Evolutionary conservation across 1,140 invertebrate genomes (phyloP).

Genomic region (Polypedilum pembai): DNA sequence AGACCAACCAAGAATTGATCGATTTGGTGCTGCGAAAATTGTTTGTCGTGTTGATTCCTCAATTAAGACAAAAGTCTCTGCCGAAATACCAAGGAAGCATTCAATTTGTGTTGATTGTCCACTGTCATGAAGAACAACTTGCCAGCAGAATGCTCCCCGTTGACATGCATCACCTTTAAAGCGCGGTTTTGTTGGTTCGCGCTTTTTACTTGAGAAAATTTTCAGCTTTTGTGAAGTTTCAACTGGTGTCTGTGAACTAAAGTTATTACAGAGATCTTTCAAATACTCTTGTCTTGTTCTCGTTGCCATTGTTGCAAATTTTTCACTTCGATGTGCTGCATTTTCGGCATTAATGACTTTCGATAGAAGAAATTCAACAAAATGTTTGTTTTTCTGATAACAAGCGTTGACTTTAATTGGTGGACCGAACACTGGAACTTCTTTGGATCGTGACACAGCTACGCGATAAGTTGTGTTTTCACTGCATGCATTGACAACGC

Average conservation of each 20-base stretch:
- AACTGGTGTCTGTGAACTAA: conserved; percentile 69
- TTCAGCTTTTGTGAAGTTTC: conserved; percentile 86
- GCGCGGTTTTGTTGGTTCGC: conserved; percentile 55
- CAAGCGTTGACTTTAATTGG: conserved; percentile 64
- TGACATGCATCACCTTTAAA: conserved; percentile 60
- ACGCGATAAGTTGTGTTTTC: conserved; percentile 86
- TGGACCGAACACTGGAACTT: conserved; percentile 92
- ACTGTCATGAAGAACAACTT: conserved; percentile 62
- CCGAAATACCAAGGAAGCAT: conserved; percentile 79
- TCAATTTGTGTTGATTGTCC: conserved; percentile 61
- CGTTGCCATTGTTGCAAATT: conserved; percentile 95
- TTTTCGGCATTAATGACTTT: conserved; percentile 99
- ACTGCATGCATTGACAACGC: conserved; percentile 81
- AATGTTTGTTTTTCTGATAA: conserved; percentile 81
- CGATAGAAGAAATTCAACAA: conserved; percentile 87
- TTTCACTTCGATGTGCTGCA: conserved; percentile 89
- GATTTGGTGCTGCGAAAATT: conserved; percentile 78
- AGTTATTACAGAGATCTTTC: conserved; percentile 83
- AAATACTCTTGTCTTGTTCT: conserved; percentile 92
- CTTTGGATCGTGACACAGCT: conserved; percentile 87
- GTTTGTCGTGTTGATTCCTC: conserved; percentile 76
- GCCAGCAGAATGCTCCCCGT: conserved; percentile 71
- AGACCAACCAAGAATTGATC: conserved; percentile 61
- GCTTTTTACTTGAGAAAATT: conserved; percentile 64
- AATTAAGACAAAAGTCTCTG: conserved; percentile 78